phyloP scores from a whole-genome alignment of 2,888 invertebrate species.

The Tenthredo mesomela region DNA sequence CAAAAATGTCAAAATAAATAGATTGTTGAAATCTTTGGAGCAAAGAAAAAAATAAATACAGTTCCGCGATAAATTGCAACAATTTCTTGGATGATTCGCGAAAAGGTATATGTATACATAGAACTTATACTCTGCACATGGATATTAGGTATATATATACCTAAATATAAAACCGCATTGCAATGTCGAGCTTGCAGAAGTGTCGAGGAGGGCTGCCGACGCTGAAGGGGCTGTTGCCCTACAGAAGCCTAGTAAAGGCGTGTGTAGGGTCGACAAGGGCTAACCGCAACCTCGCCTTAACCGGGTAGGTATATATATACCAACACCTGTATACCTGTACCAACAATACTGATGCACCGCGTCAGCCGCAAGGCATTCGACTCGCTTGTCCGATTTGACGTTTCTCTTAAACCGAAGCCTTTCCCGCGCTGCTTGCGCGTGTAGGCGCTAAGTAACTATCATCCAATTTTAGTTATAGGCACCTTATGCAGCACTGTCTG shows the following conservation, averaged over 20 bases:
- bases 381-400: constrained; percentile 47
- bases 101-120: background rate
- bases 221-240: constrained; percentile 75
- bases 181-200: background rate
- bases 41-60: too few relatives aligned
- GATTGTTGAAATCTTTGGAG: too few relatives aligned
- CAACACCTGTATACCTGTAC: constrained; percentile 14
- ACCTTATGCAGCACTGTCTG: background rate
- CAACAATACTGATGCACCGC: constrained; percentile 19
- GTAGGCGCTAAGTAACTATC: constrained; percentile 33
- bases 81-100: background rate
- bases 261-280: constrained; percentile 74
- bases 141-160: background rate
- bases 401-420: constrained; percentile 46
- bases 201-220: constrained; percentile 18
- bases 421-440: constrained; percentile 9
- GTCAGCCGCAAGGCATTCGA: constrained; percentile 5
- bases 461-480: constrained; percentile 34
- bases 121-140: background rate
- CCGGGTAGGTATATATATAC: constrained; percentile 18
- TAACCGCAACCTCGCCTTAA: constrained; percentile 67
- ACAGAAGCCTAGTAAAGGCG: constrained; percentile 77
- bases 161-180: background rate
- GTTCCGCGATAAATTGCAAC: background rate
- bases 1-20: background rate